A percentile compares a stretch with the other conserved stretches of the same genome.
Evolutionary conservation across 2,113 vertebrate species (phyloP).

Genomic region (Grantiella picta): DNA sequence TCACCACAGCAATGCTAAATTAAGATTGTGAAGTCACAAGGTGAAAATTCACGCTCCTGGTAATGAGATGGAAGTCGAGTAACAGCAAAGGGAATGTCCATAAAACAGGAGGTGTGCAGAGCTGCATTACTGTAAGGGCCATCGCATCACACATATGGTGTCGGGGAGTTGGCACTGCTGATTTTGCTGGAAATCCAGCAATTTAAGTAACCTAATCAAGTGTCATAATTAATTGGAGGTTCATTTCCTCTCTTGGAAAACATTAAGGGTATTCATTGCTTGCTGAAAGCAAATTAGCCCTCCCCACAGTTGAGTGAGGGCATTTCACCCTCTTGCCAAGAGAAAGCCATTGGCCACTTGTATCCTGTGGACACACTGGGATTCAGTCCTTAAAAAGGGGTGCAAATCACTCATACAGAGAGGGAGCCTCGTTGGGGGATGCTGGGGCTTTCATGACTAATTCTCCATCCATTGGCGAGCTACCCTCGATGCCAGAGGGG

Average conservation of each 20-base stretch:
- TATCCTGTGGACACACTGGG: not conserved
- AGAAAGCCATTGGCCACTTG: constrained; percentile 75
- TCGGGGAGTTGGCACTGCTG: not conserved
- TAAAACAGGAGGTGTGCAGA: not conserved
- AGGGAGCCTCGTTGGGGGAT: constrained; percentile 62
- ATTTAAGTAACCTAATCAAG: constrained; percentile 69
- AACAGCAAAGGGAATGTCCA: not conserved
- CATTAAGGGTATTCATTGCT: constrained; percentile 51
- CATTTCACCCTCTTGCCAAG: constrained; percentile 44
- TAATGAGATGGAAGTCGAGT: not conserved
- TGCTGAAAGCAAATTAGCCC: constrained; percentile 67
- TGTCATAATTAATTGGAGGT: constrained; percentile 70
- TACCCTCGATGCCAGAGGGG: constrained; percentile 73
- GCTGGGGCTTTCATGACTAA: constrained; percentile 60
- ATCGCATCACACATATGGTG: not conserved
- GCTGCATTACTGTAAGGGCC: not conserved
- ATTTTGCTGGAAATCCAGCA: constrained; percentile 63
- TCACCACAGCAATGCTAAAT: not conserved
- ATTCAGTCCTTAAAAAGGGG: constrained; percentile 55
- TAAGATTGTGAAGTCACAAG: not conserved
- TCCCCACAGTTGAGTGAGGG: constrained; percentile 73
- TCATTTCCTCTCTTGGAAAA: constrained; percentile 74
- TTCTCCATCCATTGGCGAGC: constrained; percentile 72
- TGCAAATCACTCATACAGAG: constrained; percentile 70
- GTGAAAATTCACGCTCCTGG: fast-evolving